Base-by-base conservation (phyloP, 2,797 vertebrate genomes). In the Acipenser oxyrinchus region DNA sequence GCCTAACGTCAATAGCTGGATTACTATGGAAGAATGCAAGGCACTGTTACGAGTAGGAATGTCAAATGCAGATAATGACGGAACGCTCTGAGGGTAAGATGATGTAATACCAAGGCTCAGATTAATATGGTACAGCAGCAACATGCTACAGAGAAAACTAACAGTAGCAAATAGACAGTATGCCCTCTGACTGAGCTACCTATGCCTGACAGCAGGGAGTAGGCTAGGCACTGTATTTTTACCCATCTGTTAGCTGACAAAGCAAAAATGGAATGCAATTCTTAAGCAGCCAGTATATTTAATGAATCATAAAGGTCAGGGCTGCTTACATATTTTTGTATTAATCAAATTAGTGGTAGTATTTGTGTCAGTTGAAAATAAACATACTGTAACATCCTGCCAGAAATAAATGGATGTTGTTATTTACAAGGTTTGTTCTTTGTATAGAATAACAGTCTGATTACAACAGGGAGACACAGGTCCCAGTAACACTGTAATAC, bases 61-160 rank as follows among this genome's bases (percentile, higher is more conserved):
- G 2, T 8, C 15, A 7, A 10, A 10, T 11, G 6, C 7, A 23
- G 18, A 48, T 18, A 37, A 9, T 23, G 48, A 62, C 60, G 11
- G 55, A n/a, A 11, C 6, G n/a, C 18, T 62, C 8, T 62, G 8
- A 37, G 48, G 48, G 9, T 23, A 48, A 23, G 11, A 48, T 37
- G 55, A 6, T 58, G 55, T 58, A 13, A 58, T 58, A 58, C 15
- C 55, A 58, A 62, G 11, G 48, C 10, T 62, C 18, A 37, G 48
- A 48, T 62, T 13, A 62, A 62, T 62, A n/a, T n/a, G n/a, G n/a
- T n/a, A n/a, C n/a, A n/a, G 60, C 37, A 18, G 37, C 60, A 62
- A 8, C 18, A 48, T 37, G 18, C 18, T 62, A 18, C 48, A 62
- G 60, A 62, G 60, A 37, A 62, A 6, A 62, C 18, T 15, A 37